Evolutionary conservation across 2,888 invertebrate genomes (phyloP).

Genomic region (Clistopyga incitator): DNA sequence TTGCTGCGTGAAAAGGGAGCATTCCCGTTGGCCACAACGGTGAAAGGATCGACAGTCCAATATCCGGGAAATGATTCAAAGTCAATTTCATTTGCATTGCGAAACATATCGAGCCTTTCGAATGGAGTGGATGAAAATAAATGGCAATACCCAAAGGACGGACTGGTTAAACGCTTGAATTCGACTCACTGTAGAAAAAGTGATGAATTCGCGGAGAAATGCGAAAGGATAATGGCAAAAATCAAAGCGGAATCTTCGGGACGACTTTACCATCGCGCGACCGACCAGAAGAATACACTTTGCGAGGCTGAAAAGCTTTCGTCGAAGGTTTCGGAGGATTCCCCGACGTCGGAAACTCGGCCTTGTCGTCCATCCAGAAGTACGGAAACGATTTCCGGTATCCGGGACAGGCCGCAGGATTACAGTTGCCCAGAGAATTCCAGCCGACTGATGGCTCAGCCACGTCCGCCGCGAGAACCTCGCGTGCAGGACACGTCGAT

Average conservation of each 20-base stretch:
- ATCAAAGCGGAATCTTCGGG: not conserved
- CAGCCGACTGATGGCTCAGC: conserved; percentile 20
- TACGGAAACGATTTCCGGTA: conserved; percentile 26
- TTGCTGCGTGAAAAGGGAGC: conserved; percentile 26
- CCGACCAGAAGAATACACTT: not conserved
- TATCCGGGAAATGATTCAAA: conserved; percentile 31
- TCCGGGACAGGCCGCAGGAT: conserved; percentile 22
- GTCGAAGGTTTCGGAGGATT: conserved; percentile 15
- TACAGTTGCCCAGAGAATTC: not conserved
- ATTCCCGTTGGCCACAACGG: conserved; percentile 20
- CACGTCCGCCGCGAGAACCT: conserved; percentile 31
- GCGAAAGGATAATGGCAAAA: conserved; percentile 13
- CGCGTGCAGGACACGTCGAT: conserved; percentile 21
- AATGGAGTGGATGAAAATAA: conserved; percentile 23
- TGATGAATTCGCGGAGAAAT: not conserved
- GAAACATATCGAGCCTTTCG: conserved; percentile 40
- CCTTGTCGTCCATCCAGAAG: conserved; percentile 6
- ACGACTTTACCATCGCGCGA: not conserved
- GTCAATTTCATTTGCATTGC: conserved; percentile 41
- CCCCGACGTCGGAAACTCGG: conserved; percentile 35
- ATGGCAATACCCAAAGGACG: conserved; percentile 3
- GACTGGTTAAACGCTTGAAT: conserved; percentile 14
- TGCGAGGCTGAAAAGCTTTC: conserved; percentile 22
- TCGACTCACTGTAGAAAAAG: conserved; percentile 18
- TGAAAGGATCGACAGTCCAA: conserved; percentile 39